These are phyloP conservation scores for Drosophila greeni DNA, from an alignment of 2,888 invertebrate species.

Conservation along the genomic window DNA sequence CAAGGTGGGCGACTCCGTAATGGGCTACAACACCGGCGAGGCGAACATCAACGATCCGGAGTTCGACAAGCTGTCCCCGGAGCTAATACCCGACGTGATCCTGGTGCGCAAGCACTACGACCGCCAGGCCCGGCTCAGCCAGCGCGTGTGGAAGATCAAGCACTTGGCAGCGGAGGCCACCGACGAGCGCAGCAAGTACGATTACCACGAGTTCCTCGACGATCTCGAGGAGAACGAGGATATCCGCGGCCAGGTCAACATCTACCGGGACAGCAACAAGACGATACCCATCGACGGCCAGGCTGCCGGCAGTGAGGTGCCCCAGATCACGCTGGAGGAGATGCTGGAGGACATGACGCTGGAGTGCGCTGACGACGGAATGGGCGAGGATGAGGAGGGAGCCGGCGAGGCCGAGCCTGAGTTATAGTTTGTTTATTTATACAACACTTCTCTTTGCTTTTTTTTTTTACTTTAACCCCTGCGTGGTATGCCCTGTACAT, in stretches of 20 bases:
- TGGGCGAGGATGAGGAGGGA: constrained; percentile 80
- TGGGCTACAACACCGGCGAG: constrained; percentile 94
- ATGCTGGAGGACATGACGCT: constrained; percentile 95
- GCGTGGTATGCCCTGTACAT: constrained; percentile 38
- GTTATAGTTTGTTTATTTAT: constrained; percentile 38
- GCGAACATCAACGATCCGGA: constrained; percentile 94
- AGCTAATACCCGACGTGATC: constrained; percentile 91
- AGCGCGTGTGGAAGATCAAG: constrained; percentile 93
- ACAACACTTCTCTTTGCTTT: constrained; percentile 9
- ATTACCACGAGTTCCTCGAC: constrained; percentile 96
- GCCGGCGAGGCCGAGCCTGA: constrained; percentile 43
- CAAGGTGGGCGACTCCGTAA: constrained; percentile 93
- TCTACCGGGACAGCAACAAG: constrained; percentile 84
- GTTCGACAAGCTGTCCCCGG: constrained; percentile 88
- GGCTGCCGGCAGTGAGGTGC: constrained; percentile 81
- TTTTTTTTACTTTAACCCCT: constrained; percentile 27
- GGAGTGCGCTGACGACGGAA: constrained; percentile 83
- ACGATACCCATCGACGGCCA: constrained; percentile 76
- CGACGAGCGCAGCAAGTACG: constrained; percentile 84
- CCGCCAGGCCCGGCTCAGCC: constrained; percentile 84
- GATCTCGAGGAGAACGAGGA: constrained; percentile 97
- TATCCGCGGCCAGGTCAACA: constrained; percentile 94
- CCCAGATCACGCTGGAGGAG: constrained; percentile 91
- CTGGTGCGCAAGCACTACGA: constrained; percentile 96
- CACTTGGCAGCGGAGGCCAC: constrained; percentile 87